phyloP scores from a whole-genome alignment of 30 jellyfish, hydroid and myxozoan genomes.

The Catostylus mosaicus region DNA sequence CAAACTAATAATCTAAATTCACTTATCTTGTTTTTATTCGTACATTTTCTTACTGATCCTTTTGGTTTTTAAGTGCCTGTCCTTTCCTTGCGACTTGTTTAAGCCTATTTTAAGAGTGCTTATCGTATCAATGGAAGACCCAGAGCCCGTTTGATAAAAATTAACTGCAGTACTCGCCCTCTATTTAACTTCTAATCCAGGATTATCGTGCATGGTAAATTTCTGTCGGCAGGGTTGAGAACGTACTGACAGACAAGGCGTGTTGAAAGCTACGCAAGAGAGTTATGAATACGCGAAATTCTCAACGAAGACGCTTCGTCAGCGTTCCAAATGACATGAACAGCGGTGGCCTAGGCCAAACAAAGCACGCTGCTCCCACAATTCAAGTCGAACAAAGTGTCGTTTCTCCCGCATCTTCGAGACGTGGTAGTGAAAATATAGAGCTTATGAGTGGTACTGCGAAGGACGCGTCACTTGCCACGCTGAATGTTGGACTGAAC shows the following conservation, averaged over 20 bases:
- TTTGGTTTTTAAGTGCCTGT: background rate
- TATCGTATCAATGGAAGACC: too few species aligned
- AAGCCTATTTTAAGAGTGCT: too few species aligned
- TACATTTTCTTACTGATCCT: background rate
- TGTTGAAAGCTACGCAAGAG: slow-evolving; percentile 31
- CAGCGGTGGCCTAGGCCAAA: background rate
- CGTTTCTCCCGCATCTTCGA: background rate
- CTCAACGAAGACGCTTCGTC: slow-evolving; percentile 25
- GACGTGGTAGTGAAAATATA: slow-evolving; percentile 20
- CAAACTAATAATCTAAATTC: too few species aligned
- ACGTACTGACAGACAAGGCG: background rate
- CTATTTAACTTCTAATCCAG: background rate
- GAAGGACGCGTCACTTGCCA: slow-evolving; percentile 21
- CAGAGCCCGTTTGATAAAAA: too few species aligned
- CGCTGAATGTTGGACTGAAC: slow-evolving; percentile 28
- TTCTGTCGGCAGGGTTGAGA: slow-evolving; percentile 14
- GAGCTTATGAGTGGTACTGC: background rate
- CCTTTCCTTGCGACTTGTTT: too few species aligned
- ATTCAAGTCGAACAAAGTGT: background rate
- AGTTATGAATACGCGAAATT: slow-evolving; percentile 17
- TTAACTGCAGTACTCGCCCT: too few species aligned
- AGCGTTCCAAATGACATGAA: slow-evolving; percentile 3
- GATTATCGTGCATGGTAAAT: background rate
- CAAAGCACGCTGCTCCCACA: slow-evolving; percentile 12
- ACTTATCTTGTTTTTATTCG: too few species aligned